Base-by-base conservation (phyloP, 2,797 vertebrate species). In the Phalloptychus januarius region DNA sequence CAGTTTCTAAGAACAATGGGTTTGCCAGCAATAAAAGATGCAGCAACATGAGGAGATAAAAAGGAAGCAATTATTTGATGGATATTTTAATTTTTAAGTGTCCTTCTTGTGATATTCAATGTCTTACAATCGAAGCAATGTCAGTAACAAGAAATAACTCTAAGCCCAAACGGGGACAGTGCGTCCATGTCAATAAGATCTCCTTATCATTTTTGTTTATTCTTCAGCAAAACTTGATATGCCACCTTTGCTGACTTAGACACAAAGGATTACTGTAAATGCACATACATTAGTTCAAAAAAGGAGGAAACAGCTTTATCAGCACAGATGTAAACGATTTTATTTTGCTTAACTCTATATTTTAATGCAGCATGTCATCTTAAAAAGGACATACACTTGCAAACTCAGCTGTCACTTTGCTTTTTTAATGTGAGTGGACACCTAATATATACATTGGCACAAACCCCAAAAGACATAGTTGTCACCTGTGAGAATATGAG, bases 221-320 rank as follows among this genome's bases (percentile, higher is more conserved):
- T 74, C 70, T 72, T 61, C 25, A 23, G 67, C 61, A 74, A 79
- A 76, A 87, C 76, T 2, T 81, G 79, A 85, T 84, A 79, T 7
- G 44, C 23, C 33, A 63, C 54, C 52, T 71, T 15, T 82, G 83
- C 82, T 88, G 76, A 86, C 31, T 70, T 16, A 69, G 42, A 71
- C 40, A 46, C 42, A 52, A 46, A 79, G 38, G 36, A 79, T 63
- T 67, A 48, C 48, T 76, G 54, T 70, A 71, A 83, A 67, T 54
- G 80, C 72, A 54, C 28, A 31, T 52, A 72, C 12, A 76, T 71
- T 50, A 67, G 11, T 71, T 71, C 0, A 76, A 79, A 76, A 71
- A n/a, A 2, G 13, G 31, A n/a, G 13, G 58, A 76, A 71, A 4
- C 38, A 63, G 76, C 71, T 56, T 74, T 10, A 67, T 81, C 76